Base-by-base conservation (phyloP, 2,797 vertebrate species). In the Sebastes kiyomatsui region DNA sequence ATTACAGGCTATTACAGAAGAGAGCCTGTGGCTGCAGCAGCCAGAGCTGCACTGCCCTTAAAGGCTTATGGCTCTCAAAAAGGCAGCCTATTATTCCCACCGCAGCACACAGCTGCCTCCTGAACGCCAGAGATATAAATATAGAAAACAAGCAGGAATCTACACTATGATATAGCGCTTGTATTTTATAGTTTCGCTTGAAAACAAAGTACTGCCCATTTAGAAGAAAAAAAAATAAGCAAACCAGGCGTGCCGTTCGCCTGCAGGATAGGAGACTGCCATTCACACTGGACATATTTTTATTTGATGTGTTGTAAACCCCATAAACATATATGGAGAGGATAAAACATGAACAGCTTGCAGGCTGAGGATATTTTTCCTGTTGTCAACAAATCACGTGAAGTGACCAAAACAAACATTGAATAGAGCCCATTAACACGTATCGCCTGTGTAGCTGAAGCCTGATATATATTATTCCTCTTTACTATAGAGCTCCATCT, bases 1-100 rank as follows among this genome's bases (percentile, higher is more conserved):
- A 94, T 94, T 94, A 93, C 91, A 89, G 89, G 88, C 88, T 88
- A 93, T 93, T 93, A 94, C 87, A 87, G 89, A 82, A 58, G 75
- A 91, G 88, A 91, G 91, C 85, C 85, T 78, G 80, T 91, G 90
- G 87, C 91, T 88, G 81, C 86, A 83, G 87, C 83, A 90, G 81
- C 85, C 84, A 88, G 80, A 86, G 85, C 87, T 58, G 77, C 35
- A 62, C 75, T 86, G 87, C 87, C 92, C 92, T 92, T 88, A 85
- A 92, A 93, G 90, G 89, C 87, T 90, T 81, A 88, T 25, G 60
- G 70, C 78, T 90, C 81, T 90, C 75, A 75, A 87, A 90, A 83
- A 91, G 78, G 66, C 82, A 72, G 83, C 76, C 82, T 80, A 88
- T 93, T 90, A 90, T 88, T 87, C 64, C 81, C 68, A 75, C 67